phyloP scores from a whole-genome alignment of 2,888 invertebrate species.

The Tipula vernalis region DNA sequence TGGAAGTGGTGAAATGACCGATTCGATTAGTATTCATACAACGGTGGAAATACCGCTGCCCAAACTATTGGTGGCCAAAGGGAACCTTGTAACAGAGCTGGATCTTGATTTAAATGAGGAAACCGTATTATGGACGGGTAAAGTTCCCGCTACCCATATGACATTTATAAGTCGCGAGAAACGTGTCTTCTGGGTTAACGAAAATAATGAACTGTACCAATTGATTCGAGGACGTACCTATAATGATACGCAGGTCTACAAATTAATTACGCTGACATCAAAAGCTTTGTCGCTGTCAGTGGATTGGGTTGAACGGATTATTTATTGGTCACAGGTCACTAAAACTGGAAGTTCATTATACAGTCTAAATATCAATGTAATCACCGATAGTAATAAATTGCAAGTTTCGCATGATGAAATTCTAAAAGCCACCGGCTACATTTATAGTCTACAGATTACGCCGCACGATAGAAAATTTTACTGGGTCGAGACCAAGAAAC shows the following conservation, averaged over 20 bases:
- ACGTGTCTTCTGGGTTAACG: constrained; percentile 69
- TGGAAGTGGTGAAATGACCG: constrained; percentile 60
- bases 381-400: constrained; percentile 28
- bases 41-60: constrained; percentile 67
- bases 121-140: constrained; percentile 47
- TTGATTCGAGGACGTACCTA: constrained; percentile 17
- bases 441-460: constrained; percentile 58
- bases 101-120: constrained; percentile 62
- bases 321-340: constrained; percentile 66
- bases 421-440: constrained; percentile 41
- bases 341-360: constrained; percentile 45
- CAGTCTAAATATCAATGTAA: constrained; percentile 52
- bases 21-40: constrained; percentile 50
- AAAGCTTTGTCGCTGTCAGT: constrained; percentile 55
- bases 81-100: constrained; percentile 57
- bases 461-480: constrained; percentile 62
- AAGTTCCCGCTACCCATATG: constrained; percentile 53
- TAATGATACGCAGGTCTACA: constrained; percentile 30
- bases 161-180: constrained; percentile 56
- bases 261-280: constrained; percentile 44
- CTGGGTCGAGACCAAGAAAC: constrained; percentile 52
- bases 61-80: constrained; percentile 57
- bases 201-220: constrained; percentile 31
- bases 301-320: constrained; percentile 76
- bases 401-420: constrained; percentile 27